phyloP scores from a whole-genome alignment of 2,113 vertebrate species.

The Uria aalge region DNA sequence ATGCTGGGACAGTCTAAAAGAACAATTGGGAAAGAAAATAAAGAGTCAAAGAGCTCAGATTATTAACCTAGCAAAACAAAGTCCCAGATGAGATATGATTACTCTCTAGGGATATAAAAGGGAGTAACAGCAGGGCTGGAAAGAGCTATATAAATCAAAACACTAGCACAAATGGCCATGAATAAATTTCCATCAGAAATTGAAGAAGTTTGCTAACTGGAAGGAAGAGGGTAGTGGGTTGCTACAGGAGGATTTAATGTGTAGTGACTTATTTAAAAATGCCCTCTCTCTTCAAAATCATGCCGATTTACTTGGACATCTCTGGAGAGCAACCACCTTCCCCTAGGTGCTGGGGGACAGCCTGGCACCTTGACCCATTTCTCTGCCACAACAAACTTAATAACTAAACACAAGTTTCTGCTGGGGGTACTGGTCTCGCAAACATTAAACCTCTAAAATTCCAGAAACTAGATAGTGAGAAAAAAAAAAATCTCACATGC shows the following conservation, averaged over 20 bases:
- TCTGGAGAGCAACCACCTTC: background rate
- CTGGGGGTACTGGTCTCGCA: background rate
- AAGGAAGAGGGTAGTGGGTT: background rate
- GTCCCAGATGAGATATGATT: background rate
- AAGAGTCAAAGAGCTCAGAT: background rate
- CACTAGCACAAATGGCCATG: background rate
- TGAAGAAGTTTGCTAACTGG: background rate
- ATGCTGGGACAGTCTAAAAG: background rate
- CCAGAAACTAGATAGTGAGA: background rate
- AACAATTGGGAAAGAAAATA: background rate
- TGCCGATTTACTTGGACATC: background rate
- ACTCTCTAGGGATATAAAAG: background rate
- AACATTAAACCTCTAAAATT: background rate
- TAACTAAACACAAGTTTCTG: background rate
- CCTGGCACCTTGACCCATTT: background rate
- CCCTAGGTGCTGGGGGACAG: background rate
- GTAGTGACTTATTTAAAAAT: background rate
- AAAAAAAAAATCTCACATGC: background rate
- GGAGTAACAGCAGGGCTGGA: background rate
- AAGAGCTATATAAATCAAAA: constrained; percentile 1
- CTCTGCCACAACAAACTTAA: background rate
- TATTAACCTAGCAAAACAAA: background rate
- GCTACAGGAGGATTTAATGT: background rate
- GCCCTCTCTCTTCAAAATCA: background rate
- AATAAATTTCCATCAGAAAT: constrained; percentile 20